Evolutionary conservation across 2,888 invertebrate genomes (phyloP).

Genomic region (Phengaris arion): DNA sequence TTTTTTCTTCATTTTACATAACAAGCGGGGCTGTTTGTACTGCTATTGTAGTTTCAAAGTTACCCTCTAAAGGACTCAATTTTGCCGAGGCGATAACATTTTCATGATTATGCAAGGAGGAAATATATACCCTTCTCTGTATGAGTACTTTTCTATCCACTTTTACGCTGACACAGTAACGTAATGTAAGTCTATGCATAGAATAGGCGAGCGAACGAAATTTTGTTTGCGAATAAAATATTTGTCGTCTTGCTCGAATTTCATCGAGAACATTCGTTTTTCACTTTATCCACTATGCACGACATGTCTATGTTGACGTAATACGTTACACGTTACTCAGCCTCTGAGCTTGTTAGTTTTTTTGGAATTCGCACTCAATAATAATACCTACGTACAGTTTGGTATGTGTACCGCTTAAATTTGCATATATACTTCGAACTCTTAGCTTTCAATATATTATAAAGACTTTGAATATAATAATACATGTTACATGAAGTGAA

Average conservation of each 20-base stretch:
- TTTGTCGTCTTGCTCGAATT: conserved; percentile 30
- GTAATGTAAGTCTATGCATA: conserved; percentile 48
- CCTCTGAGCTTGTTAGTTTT: background rate
- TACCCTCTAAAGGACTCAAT: conserved; percentile 59
- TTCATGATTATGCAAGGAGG: conserved; percentile 51
- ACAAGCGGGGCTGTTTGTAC: conserved; percentile 18
- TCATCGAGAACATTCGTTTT: conserved; percentile 19
- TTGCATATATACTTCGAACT: too few relatives aligned
- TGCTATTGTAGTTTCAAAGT: conserved; percentile 50
- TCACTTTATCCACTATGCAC: background rate
- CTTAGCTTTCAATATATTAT: too few relatives aligned
- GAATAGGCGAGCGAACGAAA: conserved; percentile 35
- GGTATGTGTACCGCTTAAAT: too few relatives aligned
- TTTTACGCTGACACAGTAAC: conserved; percentile 42
- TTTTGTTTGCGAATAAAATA: conserved; percentile 34
- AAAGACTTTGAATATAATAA: too few relatives aligned
- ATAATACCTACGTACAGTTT: too few relatives aligned
- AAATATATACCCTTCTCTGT: conserved; percentile 45
- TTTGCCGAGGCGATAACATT: conserved; percentile 59
- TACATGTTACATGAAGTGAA: too few relatives aligned
- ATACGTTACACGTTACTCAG: background rate
- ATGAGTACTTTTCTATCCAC: conserved; percentile 46
- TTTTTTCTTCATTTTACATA: conserved; percentile 34
- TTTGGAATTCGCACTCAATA: background rate
- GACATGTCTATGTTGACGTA: background rate